phyloP scores from a whole-genome alignment of 2,113 vertebrate species.

The human (Homo sapiens) region DNA sequence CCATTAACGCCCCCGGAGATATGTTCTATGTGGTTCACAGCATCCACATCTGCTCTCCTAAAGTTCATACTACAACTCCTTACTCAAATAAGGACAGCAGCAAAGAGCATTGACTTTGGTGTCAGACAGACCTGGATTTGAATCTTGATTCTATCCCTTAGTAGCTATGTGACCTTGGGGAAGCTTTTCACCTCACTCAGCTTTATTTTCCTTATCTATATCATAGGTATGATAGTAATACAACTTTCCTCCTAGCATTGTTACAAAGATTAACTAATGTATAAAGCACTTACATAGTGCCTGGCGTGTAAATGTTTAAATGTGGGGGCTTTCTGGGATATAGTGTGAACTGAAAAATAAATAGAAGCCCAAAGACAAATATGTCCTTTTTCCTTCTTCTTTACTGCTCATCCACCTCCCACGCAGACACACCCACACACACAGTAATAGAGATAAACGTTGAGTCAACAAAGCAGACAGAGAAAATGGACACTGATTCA shows the following conservation, averaged over 20 bases:
- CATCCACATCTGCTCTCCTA: neutral
- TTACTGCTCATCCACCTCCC: neutral
- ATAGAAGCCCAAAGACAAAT: neutral
- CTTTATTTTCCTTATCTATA: neutral
- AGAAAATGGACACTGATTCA: neutral
- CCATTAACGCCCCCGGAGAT: neutral
- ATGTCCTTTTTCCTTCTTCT: neutral
- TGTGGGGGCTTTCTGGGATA: neutral
- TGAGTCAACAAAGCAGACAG: neutral
- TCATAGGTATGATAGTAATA: neutral
- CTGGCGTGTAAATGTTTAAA: neutral
- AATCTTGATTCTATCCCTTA: neutral
- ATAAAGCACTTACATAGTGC: neutral
- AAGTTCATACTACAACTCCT: neutral
- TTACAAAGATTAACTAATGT: neutral
- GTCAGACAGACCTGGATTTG: neutral
- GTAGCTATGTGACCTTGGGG: neutral
- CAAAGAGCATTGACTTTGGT: neutral
- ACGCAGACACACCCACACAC: too few species aligned
- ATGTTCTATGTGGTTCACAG: neutral
- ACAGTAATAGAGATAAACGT: neutral
- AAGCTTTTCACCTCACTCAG: neutral
- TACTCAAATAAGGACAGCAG: neutral
- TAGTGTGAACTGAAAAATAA: conserved; percentile 10
- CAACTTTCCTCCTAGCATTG: neutral